These are phyloP conservation scores for Cephalopterus ornatus DNA, from an alignment of 2,113 vertebrate species.

Conservation along the genomic window DNA sequence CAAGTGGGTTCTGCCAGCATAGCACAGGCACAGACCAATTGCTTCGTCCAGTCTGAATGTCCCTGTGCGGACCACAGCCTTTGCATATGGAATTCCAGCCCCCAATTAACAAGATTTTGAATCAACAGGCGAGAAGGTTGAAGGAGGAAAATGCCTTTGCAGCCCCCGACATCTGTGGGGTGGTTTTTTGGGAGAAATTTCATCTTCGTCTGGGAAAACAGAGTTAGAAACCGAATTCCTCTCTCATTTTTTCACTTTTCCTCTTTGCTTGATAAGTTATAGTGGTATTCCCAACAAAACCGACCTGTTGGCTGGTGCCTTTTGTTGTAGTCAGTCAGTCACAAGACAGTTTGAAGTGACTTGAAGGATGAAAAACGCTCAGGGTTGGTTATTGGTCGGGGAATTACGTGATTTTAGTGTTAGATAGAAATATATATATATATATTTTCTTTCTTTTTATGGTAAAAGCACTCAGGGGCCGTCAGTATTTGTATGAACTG, in stretches of 20 bases:
- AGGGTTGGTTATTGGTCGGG: background rate
- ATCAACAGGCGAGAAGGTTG: background rate
- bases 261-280: fast-evolving
- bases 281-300: background rate
- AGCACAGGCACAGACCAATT: background rate
- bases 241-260: background rate
- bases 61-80: background rate
- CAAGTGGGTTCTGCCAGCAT: no score
- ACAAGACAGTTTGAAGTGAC: background rate
- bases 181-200: fast-evolving
- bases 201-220: fast-evolving
- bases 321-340: background rate
- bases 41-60: fast-evolving
- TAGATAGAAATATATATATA: no score
- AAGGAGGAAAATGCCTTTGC: background rate
- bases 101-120: background rate
- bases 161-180: fast-evolving
- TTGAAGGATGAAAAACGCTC: background rate
- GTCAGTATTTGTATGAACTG: fast-evolving
- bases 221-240: background rate
- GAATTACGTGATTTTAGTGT: background rate
- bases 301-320: background rate
- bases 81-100: background rate
- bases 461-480: fast-evolving
- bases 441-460: background rate